Percentiles rank a stretch among this genome's conserved stretches.
phyloP scores from a whole-genome alignment of 1,140 invertebrate species.

The Drosophila rhopaloa region DNA sequence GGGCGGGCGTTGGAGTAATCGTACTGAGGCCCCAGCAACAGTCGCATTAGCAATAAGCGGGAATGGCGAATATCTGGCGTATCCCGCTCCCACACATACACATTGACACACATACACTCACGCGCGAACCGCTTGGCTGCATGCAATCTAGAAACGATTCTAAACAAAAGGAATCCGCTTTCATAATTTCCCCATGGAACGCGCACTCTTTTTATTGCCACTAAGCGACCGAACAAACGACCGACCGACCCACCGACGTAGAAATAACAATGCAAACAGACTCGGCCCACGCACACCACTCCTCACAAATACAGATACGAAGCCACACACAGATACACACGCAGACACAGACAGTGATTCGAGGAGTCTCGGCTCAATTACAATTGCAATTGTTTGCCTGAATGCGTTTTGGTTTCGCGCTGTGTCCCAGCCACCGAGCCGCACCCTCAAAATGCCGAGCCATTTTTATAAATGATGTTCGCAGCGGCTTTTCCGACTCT shows the following conservation, averaged over 20 bases:
- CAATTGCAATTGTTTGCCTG: slow-evolving; percentile 83
- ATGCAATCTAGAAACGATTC: slow-evolving; percentile 82
- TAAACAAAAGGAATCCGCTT: slow-evolving; percentile 83
- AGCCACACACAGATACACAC: slow-evolving; percentile 30
- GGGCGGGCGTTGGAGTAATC: slow-evolving; percentile 34
- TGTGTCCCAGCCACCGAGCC: slow-evolving; percentile 45
- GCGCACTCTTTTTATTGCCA: slow-evolving; percentile 83
- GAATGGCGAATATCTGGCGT: slow-evolving; percentile 57
- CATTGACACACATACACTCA: slow-evolving; percentile 7
- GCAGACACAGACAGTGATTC: slow-evolving; percentile 44
- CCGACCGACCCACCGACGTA: slow-evolving; percentile 42
- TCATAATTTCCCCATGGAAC: slow-evolving; percentile 81
- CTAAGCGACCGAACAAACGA: slow-evolving; percentile 71
- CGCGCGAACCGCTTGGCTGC: slow-evolving; percentile 47
- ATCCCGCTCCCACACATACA: not conserved
- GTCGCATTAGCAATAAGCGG: slow-evolving; percentile 77
- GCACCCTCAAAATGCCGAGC: slow-evolving; percentile 60
- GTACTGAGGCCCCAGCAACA: slow-evolving; percentile 48
- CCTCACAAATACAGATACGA: not conserved
- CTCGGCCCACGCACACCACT: slow-evolving; percentile 15
- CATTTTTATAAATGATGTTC: slow-evolving; percentile 79
- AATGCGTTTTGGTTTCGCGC: slow-evolving; percentile 77
- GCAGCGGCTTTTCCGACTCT: slow-evolving; percentile 45
- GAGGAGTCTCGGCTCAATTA: slow-evolving; percentile 79
- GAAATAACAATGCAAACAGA: slow-evolving; percentile 82